Base-by-base conservation (phyloP, 2,113 vertebrate species). In the Nansenia antarctica region DNA sequence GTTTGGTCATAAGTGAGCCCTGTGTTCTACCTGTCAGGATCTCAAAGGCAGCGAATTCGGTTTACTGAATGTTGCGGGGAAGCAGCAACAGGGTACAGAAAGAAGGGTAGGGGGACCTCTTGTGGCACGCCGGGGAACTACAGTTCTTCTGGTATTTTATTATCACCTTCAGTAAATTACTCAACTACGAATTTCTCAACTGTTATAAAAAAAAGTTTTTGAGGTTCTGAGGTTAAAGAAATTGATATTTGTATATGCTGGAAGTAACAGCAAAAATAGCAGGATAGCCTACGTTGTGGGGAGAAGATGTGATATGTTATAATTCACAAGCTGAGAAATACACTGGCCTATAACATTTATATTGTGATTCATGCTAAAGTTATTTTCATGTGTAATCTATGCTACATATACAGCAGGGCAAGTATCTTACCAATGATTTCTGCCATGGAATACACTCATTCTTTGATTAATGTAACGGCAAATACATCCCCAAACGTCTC, bases 81-180 rank as follows among this genome's bases (percentile, higher is more conserved):
- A 14, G 3, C 26, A 27, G 24, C 11, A 57, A 57, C 9, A 27
- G 26, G n/a, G 0, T 12, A 35, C 30, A 5, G 18, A 12, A 45
- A 67, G 65, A 15, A 47, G 66, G 30, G 62, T 53, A 70, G 42
- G 45, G 3, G 37, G 85, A 77, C 85, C 78, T 85, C 90, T 88
- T 54, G 84, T 87, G 91, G 76, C 20, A 5, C 3, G 62, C 3
- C 61, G 8, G 62, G 60, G 60, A 73, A 81, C 15, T 69, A 35
- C 42, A 52, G 2, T 30, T 45, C 35, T 8, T 0, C 15, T 14
- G n/a, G 2, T 27, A n/a, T 31, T 37, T 22, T n/a, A n/a, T n/a
- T n/a, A n/a, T n/a, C n/a, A n/a, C n/a, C n/a, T n/a, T n/a, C n/a
- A n/a, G n/a, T n/a, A n/a, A n/a, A n/a, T n/a, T n/a, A n/a, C n/a